Base-by-base conservation (phyloP, 2,113 vertebrate genomes). In the Chelonoidis abingdonii region DNA sequence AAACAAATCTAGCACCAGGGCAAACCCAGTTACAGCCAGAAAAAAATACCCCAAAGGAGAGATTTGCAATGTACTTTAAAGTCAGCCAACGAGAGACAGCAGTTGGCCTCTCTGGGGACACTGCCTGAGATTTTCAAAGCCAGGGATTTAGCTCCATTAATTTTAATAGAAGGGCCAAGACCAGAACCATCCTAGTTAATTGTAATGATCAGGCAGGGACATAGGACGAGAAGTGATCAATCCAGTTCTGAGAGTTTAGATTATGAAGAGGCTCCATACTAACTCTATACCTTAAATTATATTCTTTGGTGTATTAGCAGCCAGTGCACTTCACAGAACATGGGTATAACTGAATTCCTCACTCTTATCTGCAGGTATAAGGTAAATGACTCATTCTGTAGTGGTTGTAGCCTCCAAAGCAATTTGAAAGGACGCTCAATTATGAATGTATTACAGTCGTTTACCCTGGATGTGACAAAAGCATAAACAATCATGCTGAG, bases 391-490 rank as follows among this genome's bases (percentile, higher is more conserved):
- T 29, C 75, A 78, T 78, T 78, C 38, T 78, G 41, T 12, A 27
- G 6, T 47, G 38, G 24, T 27, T 47, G 25, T 24, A 29, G 75
- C 12, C 75, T 78, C 41, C 44, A 78, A 44, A 78, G 24, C 24
- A 47, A 78, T 78, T 29, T 78, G 25, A 27, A 27, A 78, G 25
- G 75, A 27, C 2, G 25, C 17, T 25, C 25, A 83, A 35, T 86
- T 47, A 35, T 25, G 41, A 69, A 80, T 53, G 88, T 9, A 85
- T 57, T 41, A 88, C 86, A 41, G 4, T 62, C 5, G 59, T 88
- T 94, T 95, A 86, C 41, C 8, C 25, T 16, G 56, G 38, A 54
- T 92, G 57, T 87, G 94, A 89, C 78, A 50, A 59, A 96, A 95
- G 35, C 24, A 47, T n/a, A 65, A 47, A 41, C 65, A 50, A 35